These are phyloP conservation scores for Zenarchopterus dispar DNA, from an alignment of 2,797 vertebrate species.

Conservation along the genomic window DNA sequence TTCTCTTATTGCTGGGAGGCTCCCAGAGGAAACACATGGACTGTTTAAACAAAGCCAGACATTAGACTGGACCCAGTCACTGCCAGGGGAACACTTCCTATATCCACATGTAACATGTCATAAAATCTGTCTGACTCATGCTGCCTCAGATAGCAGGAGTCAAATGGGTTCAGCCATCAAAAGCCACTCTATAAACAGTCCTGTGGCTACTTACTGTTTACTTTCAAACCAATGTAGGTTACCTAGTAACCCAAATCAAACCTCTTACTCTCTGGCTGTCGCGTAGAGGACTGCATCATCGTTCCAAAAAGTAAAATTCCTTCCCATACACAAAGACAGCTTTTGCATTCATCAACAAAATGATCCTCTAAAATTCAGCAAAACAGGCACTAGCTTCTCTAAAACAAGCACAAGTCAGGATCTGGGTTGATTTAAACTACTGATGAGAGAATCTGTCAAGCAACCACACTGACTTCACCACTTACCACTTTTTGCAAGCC, in stretches of 20 bases:
- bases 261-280: conserved; percentile 31
- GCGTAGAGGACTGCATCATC: conserved; percentile 24
- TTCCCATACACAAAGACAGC: conserved; percentile 9
- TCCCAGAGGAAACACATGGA: conserved; percentile 82
- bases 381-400: conserved; percentile 4
- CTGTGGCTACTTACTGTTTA: conserved; percentile 67
- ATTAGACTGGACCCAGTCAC: conserved; percentile 71
- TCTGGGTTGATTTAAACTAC: conserved; percentile 25
- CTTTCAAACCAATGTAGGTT: conserved; percentile 66
- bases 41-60: conserved; percentile 85
- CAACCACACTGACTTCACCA: conserved; percentile 17
- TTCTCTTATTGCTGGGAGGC: conserved; percentile 78
- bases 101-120: conserved; percentile 83
- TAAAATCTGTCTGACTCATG: conserved; percentile 75
- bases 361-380: too few relatives aligned
- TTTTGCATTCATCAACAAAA: conserved; percentile 38
- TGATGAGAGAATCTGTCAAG: background rate
- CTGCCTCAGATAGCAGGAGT: conserved; percentile 70
- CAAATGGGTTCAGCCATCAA: conserved; percentile 62
- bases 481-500: conserved; percentile 94
- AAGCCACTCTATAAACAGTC: conserved; percentile 65
- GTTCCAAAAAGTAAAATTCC: conserved; percentile 42
- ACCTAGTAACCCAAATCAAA: conserved; percentile 67
- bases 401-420: conserved; percentile 37
- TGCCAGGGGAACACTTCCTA: conserved; percentile 84